Evolutionary conservation across 2,797 vertebrate species (phyloP).

Genomic region (Coendou prehensilis): DNA sequence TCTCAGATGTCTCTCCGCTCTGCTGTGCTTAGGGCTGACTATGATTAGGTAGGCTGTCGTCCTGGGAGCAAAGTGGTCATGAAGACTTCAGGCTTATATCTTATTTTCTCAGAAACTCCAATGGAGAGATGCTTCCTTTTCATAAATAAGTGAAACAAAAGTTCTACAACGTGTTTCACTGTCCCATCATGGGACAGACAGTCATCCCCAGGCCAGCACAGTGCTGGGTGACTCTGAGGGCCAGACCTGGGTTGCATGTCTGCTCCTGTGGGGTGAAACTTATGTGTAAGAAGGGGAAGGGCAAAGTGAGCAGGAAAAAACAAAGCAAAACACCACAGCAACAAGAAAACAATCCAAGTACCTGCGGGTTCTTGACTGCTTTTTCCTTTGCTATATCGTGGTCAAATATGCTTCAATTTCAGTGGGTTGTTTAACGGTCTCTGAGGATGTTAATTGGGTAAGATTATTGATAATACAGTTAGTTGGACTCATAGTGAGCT

Average conservation of each 20-base stretch:
- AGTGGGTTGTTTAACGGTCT: background rate
- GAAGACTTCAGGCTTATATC: background rate
- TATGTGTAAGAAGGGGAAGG: background rate
- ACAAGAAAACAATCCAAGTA: background rate
- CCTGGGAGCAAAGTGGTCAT: background rate
- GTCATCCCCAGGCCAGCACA: background rate
- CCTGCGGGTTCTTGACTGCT: background rate
- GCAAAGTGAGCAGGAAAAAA: background rate
- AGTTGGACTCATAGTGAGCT: constrained; percentile 42
- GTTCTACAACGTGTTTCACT: background rate
- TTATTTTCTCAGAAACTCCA: background rate
- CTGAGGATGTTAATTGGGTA: background rate
- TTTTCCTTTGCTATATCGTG: background rate
- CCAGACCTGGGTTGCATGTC: background rate
- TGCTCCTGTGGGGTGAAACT: background rate
- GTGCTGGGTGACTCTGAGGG: background rate
- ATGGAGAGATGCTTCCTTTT: background rate
- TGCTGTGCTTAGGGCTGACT: background rate
- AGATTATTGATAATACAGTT: background rate
- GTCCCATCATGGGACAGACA: background rate
- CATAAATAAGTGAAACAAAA: background rate
- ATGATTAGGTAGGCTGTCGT: background rate
- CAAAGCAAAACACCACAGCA: background rate
- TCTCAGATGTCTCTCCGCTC: background rate
- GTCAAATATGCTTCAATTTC: background rate